Evolutionary conservation across 2,888 invertebrate species (phyloP), one percentile per base, ranked within the genome.

Genomic region (Cephus nigrinus): DNA sequence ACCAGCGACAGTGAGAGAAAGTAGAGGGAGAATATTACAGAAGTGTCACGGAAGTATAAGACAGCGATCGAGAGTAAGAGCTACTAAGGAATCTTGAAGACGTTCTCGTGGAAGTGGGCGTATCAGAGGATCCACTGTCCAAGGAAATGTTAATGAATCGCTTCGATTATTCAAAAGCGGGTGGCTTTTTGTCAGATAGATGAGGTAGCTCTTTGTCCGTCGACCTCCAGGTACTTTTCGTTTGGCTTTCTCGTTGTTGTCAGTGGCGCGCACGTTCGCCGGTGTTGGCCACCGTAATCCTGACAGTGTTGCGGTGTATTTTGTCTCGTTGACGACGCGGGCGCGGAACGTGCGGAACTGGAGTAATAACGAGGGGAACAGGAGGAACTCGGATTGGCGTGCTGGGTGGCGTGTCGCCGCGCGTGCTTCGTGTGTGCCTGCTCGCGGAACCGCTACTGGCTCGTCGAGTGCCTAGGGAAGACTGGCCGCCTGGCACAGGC

Each of bases 401-500:
- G 55, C 9, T 55, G 23, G 55, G 55, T 55, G 55, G 55, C 55
- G 55, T 55, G 55, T 55, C 55, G 55, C 55, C 55, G 23, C 55
- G 55, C 55, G 55, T 55, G 55, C 9, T 55, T 55, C 55, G 55
- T 55, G 23, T 55, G 55, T 23, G 55, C 55, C 55, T 55, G 55
- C 55, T 55, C 23, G 55, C 55, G 55, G 55, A 55, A 55, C 55
- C 55, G 55, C 55, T 84, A 79, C 86, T 87, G 87, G 87, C 87
- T 86, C 87, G 87, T 85, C 88, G 90, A 89, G 89, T 88, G 90
- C 90, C 90, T 88, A 86, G 86, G 89, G 90, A 90, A 90, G 90
- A 91, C 91, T 91, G 88, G 87, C 87, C 86, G 85, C 85, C 32
- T 32, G 32, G 71, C 71, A 33, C 71, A 32, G 71, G 71, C 31